Percentiles rank a stretch among this genome's conserved stretches.
Evolutionary conservation across 1,140 invertebrate genomes (phyloP).

Genomic region (Scaptomyza montana): DNA sequence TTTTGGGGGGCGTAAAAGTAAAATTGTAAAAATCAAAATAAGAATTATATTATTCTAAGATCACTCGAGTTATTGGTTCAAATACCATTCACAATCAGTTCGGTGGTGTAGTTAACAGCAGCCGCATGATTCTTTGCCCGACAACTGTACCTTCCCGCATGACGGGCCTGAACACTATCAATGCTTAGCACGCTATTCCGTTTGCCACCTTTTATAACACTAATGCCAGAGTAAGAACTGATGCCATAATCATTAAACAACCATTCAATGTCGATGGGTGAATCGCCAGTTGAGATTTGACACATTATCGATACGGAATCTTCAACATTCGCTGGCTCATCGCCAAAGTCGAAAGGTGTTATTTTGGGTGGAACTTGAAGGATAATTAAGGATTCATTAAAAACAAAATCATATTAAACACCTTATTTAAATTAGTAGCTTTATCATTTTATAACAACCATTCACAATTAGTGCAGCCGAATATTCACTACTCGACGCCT

Average conservation of each 20-base stretch:
- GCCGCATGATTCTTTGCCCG: conserved; percentile 90
- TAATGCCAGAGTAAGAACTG: conserved; percentile 88
- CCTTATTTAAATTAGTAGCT: neutral
- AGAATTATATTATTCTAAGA: conserved; percentile 42
- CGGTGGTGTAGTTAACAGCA: conserved; percentile 88
- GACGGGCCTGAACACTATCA: conserved; percentile 89
- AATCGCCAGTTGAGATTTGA: conserved; percentile 90
- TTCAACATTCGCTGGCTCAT: conserved; percentile 91
- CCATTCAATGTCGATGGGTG: conserved; percentile 91
- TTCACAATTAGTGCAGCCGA: conserved; percentile 89
- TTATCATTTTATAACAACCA: conserved; percentile 84
- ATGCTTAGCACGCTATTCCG: conserved; percentile 91
- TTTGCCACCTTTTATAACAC: conserved; percentile 90
- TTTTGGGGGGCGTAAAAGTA: conserved; percentile 15
- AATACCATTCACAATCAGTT: conserved; percentile 89
- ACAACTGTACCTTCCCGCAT: conserved; percentile 93
- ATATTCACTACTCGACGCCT: conserved; percentile 88
- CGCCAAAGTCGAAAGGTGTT: conserved; percentile 88
- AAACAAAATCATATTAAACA: conserved; percentile 19
- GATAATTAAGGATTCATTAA: conserved; percentile 8
- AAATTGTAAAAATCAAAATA: conserved; percentile 46
- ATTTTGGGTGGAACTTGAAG: conserved; percentile 67
- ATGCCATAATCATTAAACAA: conserved; percentile 89
- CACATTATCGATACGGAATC: conserved; percentile 91
- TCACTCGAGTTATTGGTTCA: conserved; percentile 24